phyloP scores from a whole-genome alignment of 1,140 invertebrate genomes.

The Solenopsis fugax region DNA sequence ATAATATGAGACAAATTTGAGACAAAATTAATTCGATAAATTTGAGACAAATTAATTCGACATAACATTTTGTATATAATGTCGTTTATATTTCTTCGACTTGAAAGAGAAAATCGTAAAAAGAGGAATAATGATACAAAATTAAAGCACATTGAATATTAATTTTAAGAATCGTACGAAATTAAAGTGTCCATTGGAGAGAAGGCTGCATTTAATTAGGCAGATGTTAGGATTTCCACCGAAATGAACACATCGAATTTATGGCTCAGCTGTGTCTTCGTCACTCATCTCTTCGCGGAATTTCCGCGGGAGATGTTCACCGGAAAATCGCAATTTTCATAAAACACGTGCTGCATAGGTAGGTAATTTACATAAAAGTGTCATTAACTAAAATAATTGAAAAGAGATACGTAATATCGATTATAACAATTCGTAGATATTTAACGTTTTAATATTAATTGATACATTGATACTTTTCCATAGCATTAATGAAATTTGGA shows the following conservation, averaged over 20 bases:
- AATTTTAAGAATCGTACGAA: conserved; percentile 38
- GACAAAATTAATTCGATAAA: no score
- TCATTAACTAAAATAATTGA: conserved; percentile 8
- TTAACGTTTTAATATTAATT: background rate
- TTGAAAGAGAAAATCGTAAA: background rate
- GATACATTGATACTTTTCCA: no score
- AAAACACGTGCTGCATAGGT: background rate
- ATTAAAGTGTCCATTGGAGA: conserved; percentile 15
- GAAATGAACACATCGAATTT: conserved; percentile 33
- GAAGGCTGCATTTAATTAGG: conserved; percentile 27
- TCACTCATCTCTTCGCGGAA: conserved; percentile 15
- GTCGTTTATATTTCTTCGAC: background rate
- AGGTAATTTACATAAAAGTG: background rate
- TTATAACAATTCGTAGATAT: background rate
- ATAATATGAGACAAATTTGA: background rate
- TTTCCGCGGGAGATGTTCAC: conserved; percentile 12
- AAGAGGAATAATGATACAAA: background rate
- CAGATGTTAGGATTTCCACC: conserved; percentile 24
- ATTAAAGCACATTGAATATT: conserved; percentile 1
- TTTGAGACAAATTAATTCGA: conserved; percentile 6
- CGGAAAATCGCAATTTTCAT: conserved; percentile 11
- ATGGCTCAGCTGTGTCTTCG: conserved; percentile 24
- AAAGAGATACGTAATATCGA: background rate
- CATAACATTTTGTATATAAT: background rate
- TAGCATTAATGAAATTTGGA: no score